Percentiles rank a stretch among this genome's conserved stretches.
Conservation (phyloP, 2,113 vertebrate genomes). For the Alligator sinensis region DNA sequence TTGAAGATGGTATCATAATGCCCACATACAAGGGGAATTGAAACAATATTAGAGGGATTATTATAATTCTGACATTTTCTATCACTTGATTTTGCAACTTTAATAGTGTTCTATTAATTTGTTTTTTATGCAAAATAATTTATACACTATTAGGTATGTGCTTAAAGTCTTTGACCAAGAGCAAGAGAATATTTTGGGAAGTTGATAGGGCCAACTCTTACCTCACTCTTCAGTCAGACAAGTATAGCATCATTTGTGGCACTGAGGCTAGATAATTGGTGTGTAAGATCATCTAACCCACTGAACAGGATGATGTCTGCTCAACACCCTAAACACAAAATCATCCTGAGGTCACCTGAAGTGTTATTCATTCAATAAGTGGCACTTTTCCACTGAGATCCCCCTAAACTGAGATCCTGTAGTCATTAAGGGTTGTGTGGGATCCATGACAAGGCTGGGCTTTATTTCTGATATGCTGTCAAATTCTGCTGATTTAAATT, state of each 20-base stretch:
- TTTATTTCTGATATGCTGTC: background rate
- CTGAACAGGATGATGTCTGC: constrained; percentile 5
- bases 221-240: background rate
- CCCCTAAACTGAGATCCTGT: background rate
- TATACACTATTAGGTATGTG: background rate
- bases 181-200: background rate
- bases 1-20: background rate
- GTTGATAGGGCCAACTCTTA: background rate
- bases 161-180: background rate
- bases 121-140: background rate
- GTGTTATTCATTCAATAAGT: constrained; percentile 28
- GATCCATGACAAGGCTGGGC: constrained; percentile 38
- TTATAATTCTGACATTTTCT: background rate
- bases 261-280: background rate
- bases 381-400: background rate
- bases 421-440: background rate
- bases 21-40: background rate
- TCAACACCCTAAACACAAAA: background rate
- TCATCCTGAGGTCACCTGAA: background rate
- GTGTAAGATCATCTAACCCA: constrained; percentile 15
- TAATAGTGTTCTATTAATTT: background rate
- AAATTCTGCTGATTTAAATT: constrained; percentile 27
- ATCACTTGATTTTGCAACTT: background rate
- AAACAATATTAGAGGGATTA: background rate
- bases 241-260: background rate